phyloP scores from a whole-genome alignment of 2,888 invertebrate genomes.

The Thecophora atra region DNA sequence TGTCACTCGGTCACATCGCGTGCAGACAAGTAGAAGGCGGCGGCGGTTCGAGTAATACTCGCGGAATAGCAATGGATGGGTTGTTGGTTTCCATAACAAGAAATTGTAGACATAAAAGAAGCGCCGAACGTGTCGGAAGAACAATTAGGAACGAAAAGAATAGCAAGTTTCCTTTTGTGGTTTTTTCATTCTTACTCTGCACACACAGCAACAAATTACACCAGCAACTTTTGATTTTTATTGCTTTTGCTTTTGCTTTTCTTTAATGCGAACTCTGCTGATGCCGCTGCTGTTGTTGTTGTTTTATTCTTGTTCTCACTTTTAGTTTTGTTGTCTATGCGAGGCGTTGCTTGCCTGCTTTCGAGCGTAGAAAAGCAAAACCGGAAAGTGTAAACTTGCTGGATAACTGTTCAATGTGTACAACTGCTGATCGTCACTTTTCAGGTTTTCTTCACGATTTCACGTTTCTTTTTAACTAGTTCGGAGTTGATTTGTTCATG shows the following conservation, averaged over 20 bases:
- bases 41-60: neutral
- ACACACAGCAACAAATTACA: neutral
- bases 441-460: neutral
- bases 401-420: constrained; percentile 22
- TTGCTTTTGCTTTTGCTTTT: constrained; percentile 30
- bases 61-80: neutral
- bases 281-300: constrained; percentile 16
- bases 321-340: constrained; percentile 11
- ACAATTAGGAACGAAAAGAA: neutral
- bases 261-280: neutral
- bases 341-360: neutral
- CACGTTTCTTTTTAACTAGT: neutral
- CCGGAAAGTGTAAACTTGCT: neutral
- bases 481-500: neutral
- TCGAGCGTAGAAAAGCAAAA: neutral
- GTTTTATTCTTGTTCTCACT: constrained; percentile 15
- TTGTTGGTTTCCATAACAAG: neutral
- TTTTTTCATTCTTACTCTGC: neutral
- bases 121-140: constrained; percentile 41
- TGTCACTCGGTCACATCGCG: constrained; percentile 55
- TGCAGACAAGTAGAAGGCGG: neutral
- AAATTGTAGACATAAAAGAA: neutral
- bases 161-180: neutral
- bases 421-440: neutral
- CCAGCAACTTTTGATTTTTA: constrained; percentile 30